Evolutionary conservation across 1,140 invertebrate genomes (phyloP), one percentile per base, ranked within the genome.

Genomic region (Ceratoteleas bidentatus): DNA sequence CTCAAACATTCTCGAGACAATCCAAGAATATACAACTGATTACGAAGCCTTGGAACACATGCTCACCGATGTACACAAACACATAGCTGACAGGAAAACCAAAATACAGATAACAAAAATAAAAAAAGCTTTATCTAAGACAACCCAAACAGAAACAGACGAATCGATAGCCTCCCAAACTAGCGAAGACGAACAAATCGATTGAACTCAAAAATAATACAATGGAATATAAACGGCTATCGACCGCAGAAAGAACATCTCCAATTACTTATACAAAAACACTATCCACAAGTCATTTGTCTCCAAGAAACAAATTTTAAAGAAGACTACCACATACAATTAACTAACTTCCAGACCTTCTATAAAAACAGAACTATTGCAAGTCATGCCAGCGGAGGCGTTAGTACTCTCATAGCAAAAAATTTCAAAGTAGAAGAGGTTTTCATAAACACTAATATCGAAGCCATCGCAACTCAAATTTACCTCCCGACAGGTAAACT

Each of bases 251-350:
- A 32, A 49, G 45, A 34, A 36, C 33, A 66, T 13, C n/a, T 72
- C 13, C 58, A 68, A 49, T 24, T 60, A 49, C 4, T 78, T 6
- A 76, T 82, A 16, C 65, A 57, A 34, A 47, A 76, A 15, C 10
- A 68, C n/a, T 9, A 49, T 16, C 83, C 84, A 62, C 38, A 53
- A 14, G 76, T 65, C n/a, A 36, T 76, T 16, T 85, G 84, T 60
- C 58, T 85, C 40, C 84, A 86, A 65, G 85, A 88, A 81, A 87
- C 85, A 9, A 83, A 85, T 69, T 86, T 87, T 53, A 83, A 66
- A 54, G 36, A 49, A 32, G 62, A 84, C 24, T 34, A 68, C 36
- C 72, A 65, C 47, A 78, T 57, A 33, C 60, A 34, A 24, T 11
- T 87, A 54, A 72, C 16, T 32, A 70, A 78, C 14, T 87, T 84